These are phyloP conservation scores for Aurelia aurita complex sp. Pacific DNA, from an alignment of 30 jellyfish, hydroid and myxozoan genomes.

Conservation along the genomic window DNA sequence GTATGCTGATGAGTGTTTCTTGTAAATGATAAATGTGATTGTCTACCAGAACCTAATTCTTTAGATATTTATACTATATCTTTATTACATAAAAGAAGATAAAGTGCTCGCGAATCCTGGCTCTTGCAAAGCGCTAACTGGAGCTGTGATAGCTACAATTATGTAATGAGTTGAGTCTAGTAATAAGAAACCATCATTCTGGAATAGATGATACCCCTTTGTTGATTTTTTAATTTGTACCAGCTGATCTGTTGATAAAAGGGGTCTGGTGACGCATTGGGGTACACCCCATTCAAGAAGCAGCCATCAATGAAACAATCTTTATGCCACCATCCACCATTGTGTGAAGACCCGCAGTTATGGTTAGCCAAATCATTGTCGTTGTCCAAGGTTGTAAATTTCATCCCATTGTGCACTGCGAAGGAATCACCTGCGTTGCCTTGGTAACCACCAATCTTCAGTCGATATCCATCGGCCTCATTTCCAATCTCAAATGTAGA, in stretches of 20 bases:
- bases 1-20: too few species aligned
- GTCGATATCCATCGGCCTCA: constrained; percentile 39
- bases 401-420: neutral
- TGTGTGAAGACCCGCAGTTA: constrained; percentile 27
- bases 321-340: constrained; percentile 59
- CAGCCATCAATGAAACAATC: neutral
- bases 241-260: neutral
- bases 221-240: neutral
- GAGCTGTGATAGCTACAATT: too few species aligned
- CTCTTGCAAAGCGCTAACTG: too few species aligned
- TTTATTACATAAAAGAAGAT: too few species aligned
- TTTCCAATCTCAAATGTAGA: constrained; percentile 20
- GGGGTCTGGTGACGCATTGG: neutral
- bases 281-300: neutral
- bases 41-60: too few species aligned
- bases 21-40: too few species aligned
- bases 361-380: neutral
- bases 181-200: neutral
- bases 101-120: too few species aligned
- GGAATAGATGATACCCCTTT: neutral
- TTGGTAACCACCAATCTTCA: constrained; percentile 23
- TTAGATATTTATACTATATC: too few species aligned
- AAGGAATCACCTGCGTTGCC: constrained; percentile 58
- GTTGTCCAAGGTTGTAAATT: constrained; percentile 40
- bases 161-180: too few species aligned